Evolutionary conservation across 2,888 invertebrate genomes (phyloP).

Genomic region (Isoperla grammatica): DNA sequence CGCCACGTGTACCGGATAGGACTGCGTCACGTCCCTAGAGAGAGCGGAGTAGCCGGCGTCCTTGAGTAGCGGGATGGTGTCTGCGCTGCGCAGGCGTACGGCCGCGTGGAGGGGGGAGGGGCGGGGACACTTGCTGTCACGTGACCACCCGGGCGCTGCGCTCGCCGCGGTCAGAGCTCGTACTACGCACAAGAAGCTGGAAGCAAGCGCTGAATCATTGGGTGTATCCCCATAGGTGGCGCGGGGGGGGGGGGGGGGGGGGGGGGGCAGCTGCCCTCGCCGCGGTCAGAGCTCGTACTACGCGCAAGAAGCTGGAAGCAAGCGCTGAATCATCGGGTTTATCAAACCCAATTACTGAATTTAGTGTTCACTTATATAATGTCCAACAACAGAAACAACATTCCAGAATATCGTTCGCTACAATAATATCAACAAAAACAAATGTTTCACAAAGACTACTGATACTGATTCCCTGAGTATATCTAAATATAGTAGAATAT

Average conservation of each 20-base stretch:
- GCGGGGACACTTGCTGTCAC: neutral
- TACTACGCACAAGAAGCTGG: constrained; percentile 21
- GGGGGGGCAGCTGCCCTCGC: constrained; percentile 4
- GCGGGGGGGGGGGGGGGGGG: constrained; percentile 51
- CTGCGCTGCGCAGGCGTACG: constrained; percentile 45
- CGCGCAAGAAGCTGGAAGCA: constrained; percentile 17
- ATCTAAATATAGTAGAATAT: too few species aligned
- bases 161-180: constrained; percentile 17
- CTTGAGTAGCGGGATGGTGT: constrained; percentile 45
- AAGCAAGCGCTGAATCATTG: too few species aligned
- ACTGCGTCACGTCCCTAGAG: constrained; percentile 43
- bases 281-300: constrained; percentile 17
- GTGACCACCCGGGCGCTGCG: neutral
- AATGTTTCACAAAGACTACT: too few species aligned
- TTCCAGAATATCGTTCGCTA: too few species aligned
- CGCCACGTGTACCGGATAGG: constrained; percentile 50
- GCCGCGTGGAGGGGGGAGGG: constrained; percentile 51
- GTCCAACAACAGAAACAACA: too few species aligned
- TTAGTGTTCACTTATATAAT: too few species aligned
- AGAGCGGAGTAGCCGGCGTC: constrained; percentile 39
- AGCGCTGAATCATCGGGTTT: too few species aligned
- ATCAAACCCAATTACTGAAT: too few species aligned
- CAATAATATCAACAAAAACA: too few species aligned
- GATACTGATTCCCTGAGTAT: too few species aligned
- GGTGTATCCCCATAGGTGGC: too few species aligned